A percentile compares a stretch with the other conserved stretches of the same genome.
These are phyloP conservation scores for Pterophyllum scalare DNA, from an alignment of 2,113 vertebrate genomes.

Conservation along the genomic window DNA sequence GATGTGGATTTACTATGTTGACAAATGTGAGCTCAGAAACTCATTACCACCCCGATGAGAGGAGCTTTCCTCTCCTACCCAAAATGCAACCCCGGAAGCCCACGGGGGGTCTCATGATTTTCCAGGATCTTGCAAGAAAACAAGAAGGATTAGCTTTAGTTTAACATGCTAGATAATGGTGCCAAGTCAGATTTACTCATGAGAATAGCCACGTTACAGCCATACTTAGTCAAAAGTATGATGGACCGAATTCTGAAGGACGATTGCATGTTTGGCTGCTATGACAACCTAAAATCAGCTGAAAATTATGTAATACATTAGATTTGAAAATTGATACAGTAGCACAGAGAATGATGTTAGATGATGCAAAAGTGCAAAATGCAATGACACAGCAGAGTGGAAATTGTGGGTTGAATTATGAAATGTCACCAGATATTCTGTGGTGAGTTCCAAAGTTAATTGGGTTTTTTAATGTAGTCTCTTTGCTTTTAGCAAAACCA, in stretches of 20 bases:
- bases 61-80: conserved; percentile 45
- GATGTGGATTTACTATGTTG: conserved; percentile 49
- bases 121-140: conserved; percentile 11
- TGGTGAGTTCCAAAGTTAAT: not conserved
- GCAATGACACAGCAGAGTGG: not conserved
- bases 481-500: not conserved
- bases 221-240: not conserved
- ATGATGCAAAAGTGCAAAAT: not conserved
- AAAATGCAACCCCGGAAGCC: conserved; percentile 47
- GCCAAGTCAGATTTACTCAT: conserved; percentile 16
- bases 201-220: not conserved
- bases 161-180: conserved; percentile 16
- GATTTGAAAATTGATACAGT: not conserved
- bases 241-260: not conserved
- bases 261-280: not conserved
- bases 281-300: not conserved
- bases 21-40: conserved; percentile 58
- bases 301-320: not conserved
- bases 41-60: conserved; percentile 66
- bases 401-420: not conserved
- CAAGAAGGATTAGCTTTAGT: conserved; percentile 35
- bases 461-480: not conserved
- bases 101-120: conserved; percentile 15
- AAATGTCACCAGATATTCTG: not conserved
- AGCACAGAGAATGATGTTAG: not conserved